A percentile compares a stretch with the other conserved stretches of the same genome.
phyloP scores from a whole-genome alignment of 2,888 invertebrate species.

The Salpingus planirostris region DNA sequence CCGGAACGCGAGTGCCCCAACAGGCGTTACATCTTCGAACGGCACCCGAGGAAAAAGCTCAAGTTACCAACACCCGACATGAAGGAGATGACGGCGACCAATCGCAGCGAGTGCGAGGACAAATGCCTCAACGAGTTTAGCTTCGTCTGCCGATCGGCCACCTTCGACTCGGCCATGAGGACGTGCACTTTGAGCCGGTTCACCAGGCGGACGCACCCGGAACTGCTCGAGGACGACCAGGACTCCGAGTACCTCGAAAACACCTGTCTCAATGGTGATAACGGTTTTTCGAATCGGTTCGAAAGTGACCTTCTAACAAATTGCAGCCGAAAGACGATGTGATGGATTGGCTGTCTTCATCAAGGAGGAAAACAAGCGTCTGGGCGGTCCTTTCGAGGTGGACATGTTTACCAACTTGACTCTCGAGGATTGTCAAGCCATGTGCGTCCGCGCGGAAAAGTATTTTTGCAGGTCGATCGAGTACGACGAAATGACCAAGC shows the following conservation, averaged over 20 bases:
- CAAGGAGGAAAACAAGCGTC: slow-evolving; percentile 79
- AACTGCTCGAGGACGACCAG: slow-evolving; percentile 74
- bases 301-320: slow-evolving; percentile 2
- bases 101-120: slow-evolving; percentile 84
- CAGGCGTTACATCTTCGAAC: slow-evolving; percentile 78
- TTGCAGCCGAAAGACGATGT: slow-evolving; percentile 71
- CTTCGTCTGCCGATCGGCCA: slow-evolving; percentile 81
- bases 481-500: slow-evolving; percentile 77
- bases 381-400: slow-evolving; percentile 82
- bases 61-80: slow-evolving; percentile 72
- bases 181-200: slow-evolving; percentile 75
- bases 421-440: slow-evolving; percentile 77
- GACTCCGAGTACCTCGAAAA: slow-evolving; percentile 87
- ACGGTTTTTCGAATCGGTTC: not conserved
- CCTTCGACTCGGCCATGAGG: slow-evolving; percentile 67
- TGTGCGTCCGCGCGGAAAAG: slow-evolving; percentile 81
- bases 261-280: slow-evolving; percentile 75
- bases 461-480: slow-evolving; percentile 84
- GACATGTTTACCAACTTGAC: slow-evolving; percentile 81
- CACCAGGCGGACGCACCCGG: slow-evolving; percentile 79
- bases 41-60: slow-evolving; percentile 75
- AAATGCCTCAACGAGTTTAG: slow-evolving; percentile 82
- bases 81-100: slow-evolving; percentile 77
- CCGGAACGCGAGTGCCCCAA: slow-evolving; percentile 85
- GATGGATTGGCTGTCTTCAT: slow-evolving; percentile 81